Conservation (phyloP, 2,888 invertebrate genomes). For the Cerceris rybyensis region DNA sequence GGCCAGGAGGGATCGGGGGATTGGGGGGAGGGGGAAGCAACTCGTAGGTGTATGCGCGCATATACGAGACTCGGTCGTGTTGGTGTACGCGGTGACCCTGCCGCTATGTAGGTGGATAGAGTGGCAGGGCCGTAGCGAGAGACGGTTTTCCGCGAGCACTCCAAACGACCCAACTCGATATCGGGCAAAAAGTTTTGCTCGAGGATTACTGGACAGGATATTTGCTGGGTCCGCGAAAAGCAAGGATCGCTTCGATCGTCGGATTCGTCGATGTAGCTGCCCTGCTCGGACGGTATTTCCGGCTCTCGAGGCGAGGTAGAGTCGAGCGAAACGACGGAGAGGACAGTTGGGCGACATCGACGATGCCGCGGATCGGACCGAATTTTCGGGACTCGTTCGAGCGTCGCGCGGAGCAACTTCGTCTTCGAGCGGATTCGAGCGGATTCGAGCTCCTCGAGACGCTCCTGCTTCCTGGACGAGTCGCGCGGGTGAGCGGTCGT, state of each 20-base stretch:
- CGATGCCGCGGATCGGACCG: no score
- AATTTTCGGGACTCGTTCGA: no score
- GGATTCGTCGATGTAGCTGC: no score
- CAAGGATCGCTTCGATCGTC: no score
- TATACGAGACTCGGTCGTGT: slow-evolving; percentile 64
- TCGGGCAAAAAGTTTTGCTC: no score
- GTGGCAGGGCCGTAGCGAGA: slow-evolving; percentile 69
- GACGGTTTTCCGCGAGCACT: slow-evolving; percentile 5
- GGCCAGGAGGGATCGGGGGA: slow-evolving; percentile 1
- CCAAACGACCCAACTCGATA: no score
- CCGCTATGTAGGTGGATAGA: slow-evolving; percentile 72
- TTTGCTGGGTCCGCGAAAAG: no score
- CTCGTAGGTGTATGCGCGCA: slow-evolving; percentile 43
- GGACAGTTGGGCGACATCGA: no score
- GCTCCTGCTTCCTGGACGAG: slow-evolving; percentile 56
- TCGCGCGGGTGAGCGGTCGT: slow-evolving; percentile 23
- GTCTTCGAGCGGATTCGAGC: slow-evolving; percentile 34
- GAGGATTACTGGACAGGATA: no score
- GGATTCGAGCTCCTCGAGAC: slow-evolving; percentile 57
- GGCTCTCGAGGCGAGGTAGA: no score
- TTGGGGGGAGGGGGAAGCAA: slow-evolving; percentile 67
- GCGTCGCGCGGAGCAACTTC: background rate
- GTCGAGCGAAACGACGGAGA: no score
- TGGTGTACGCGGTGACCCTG: slow-evolving; percentile 73
- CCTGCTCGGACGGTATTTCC: no score